Percentiles rank a stretch among this genome's conserved stretches.
Conservation (phyloP, 2,888 invertebrate species). For the Drosophila nr. fundita region DNA sequence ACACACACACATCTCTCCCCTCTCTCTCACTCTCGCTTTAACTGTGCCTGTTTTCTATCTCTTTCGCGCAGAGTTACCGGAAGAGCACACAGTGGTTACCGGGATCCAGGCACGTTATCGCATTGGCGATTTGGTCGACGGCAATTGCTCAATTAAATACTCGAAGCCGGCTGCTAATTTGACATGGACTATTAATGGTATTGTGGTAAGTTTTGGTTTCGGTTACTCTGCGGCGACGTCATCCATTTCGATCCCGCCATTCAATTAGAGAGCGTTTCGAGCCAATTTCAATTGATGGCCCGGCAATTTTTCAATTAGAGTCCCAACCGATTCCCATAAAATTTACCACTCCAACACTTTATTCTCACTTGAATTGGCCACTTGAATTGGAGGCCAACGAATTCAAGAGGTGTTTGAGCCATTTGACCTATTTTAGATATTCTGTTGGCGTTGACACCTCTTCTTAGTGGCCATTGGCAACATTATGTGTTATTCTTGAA, state of each 20-base stretch:
- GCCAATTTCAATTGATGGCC: conserved; percentile 72
- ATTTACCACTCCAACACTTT: conserved; percentile 34
- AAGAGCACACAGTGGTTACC: conserved; percentile 86
- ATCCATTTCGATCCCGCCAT: conserved; percentile 35
- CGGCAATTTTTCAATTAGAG: conserved; percentile 73
- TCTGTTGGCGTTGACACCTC: not conserved
- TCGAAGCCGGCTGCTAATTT: conserved; percentile 87
- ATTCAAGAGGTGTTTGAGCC: not conserved
- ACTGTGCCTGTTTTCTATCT: conserved; percentile 15
- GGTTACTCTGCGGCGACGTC: conserved; percentile 29
- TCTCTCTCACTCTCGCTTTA: conserved; percentile 4
- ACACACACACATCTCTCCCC: conserved; percentile 9
- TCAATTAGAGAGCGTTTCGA: conserved; percentile 52
- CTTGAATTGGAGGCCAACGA: conserved; percentile 19
- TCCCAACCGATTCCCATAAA: conserved; percentile 28
- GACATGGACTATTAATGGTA: conserved; percentile 87
- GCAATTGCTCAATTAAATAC: conserved; percentile 87
- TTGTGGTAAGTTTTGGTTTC: conserved; percentile 84
- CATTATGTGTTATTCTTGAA: not conserved
- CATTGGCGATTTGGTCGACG: conserved; percentile 86
- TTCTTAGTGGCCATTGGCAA: not conserved
- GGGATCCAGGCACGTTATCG: conserved; percentile 86
- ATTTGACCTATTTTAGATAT: not conserved
- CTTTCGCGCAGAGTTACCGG: conserved; percentile 85
- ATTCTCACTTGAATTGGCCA: conserved; percentile 19